These are phyloP conservation scores for Apodemia zela DNA, from an alignment of 2,888 invertebrate genomes.

Conservation along the genomic window DNA sequence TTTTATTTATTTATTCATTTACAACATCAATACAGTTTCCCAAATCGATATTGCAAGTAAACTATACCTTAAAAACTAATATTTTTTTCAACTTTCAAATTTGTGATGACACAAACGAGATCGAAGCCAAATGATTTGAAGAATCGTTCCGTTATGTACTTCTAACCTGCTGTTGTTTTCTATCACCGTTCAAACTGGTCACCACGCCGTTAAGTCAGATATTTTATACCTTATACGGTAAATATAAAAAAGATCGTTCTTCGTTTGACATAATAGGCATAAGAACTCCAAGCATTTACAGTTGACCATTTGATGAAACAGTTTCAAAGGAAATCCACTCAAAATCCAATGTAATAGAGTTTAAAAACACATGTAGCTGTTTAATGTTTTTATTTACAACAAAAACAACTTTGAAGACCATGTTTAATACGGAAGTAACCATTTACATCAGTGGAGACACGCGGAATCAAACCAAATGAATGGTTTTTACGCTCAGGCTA, in stretches of 20 bases:
- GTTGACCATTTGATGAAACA: not conserved
- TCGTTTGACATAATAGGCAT: constrained; percentile 15
- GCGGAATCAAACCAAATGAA: constrained; percentile 30
- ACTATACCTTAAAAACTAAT: no score
- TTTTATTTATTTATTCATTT: no score
- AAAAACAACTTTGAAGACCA: constrained; percentile 14
- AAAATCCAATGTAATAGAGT: not conserved
- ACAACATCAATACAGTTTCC: no score
- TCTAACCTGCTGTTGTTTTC: not conserved
- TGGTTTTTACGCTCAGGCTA: constrained; percentile 29
- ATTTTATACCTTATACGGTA: not conserved
- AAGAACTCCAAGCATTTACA: not conserved
- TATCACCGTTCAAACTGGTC: not conserved
- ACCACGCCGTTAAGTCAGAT: constrained; percentile 10
- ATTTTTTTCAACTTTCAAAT: no score
- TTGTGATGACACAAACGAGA: no score
- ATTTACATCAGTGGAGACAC: constrained; percentile 31
- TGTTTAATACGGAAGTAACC: constrained; percentile 24
- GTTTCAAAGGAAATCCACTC: not conserved
- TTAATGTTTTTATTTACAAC: constrained; percentile 3
- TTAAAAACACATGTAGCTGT: not conserved
- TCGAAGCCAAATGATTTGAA: no score
- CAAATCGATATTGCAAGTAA: no score
- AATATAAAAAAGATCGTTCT: not conserved
- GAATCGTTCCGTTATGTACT: not conserved